Evolutionary conservation across 2,797 vertebrate species (phyloP), one percentile per base, ranked within the genome.

Genomic region (Dromococcyx pavoninus): DNA sequence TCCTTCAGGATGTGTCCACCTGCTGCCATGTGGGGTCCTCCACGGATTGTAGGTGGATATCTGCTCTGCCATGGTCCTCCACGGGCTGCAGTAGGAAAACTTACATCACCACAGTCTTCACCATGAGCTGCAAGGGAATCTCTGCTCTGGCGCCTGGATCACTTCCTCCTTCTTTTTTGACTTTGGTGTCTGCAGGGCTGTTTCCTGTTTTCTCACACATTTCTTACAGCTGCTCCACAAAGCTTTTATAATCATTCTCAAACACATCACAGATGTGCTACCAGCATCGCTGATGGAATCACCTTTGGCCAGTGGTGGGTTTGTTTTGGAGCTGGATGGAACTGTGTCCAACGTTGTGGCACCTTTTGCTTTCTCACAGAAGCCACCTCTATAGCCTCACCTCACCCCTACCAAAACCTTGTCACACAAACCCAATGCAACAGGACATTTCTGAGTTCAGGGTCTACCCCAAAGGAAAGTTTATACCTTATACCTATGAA

Each of bases 21-120:
- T 74, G 32, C 39, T 58, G 7, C 2, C 25, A 3, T 7, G 7
- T 28, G 1, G 0, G 3, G 23, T 28, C 9, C 7, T 28, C 14
- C 35, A 28, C 5, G 1, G 32, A 7, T 24, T 64, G 28, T 23
- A 22, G 7, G 10, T 18, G 9, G 10, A 7, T 33, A 6, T 22
- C n/a, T 80, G 4, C 28, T 39, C 35, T 10, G 5, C 13, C 2
- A 3, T 27, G 30, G 43, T 32, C 12, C 37, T 37, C 17, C n/a
- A 30, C 15, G 30, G 33, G 10, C 33, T 57, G 21, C 50, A 51
- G 11, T 18, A 18, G 7, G 18, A 39, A 48, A 44, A 8, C 7
- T 13, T 56, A 22, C 3, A 1, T 75, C 17, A 70, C 15, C 37
- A n/a, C 3, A 12, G 19, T 56, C 27, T 69, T 24, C 23, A 18